Conservation (phyloP, 2,888 invertebrate genomes). For the Scaptomyza tumidula region DNA sequence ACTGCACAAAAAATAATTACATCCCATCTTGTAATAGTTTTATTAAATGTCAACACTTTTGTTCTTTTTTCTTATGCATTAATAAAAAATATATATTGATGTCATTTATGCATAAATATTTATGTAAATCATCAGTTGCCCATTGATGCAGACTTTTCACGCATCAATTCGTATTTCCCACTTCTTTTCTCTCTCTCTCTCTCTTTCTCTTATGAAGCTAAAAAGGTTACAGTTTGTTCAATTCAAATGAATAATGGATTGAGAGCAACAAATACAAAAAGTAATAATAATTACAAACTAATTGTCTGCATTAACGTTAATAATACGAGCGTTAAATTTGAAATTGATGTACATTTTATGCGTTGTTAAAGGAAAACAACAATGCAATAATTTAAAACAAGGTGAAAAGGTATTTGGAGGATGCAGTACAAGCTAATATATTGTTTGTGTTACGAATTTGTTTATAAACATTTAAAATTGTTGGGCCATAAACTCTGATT, state of each 20-base stretch:
- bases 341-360: slow-evolving; percentile 23
- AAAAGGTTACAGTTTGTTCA: slow-evolving; percentile 17
- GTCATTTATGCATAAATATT: slow-evolving; percentile 31
- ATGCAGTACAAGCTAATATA: slow-evolving; percentile 11
- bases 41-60: slow-evolving; percentile 51
- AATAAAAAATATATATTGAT: slow-evolving; percentile 51
- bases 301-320: slow-evolving; percentile 53
- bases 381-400: slow-evolving; percentile 18
- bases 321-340: slow-evolving; percentile 55
- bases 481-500: slow-evolving; percentile 32
- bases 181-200: background rate
- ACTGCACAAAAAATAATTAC: slow-evolving; percentile 16
- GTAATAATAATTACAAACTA: slow-evolving; percentile 23
- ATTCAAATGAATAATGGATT: slow-evolving; percentile 15
- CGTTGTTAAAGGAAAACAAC: background rate
- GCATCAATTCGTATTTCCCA: slow-evolving; percentile 23
- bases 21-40: slow-evolving; percentile 42
- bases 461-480: slow-evolving; percentile 33
- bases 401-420: too few relatives aligned
- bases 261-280: slow-evolving; percentile 22
- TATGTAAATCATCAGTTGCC: slow-evolving; percentile 26
- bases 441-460: slow-evolving; percentile 8
- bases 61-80: slow-evolving; percentile 54
- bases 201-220: slow-evolving; percentile 2
- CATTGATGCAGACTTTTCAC: slow-evolving; percentile 13